Evolutionary conservation across 2,113 vertebrate species (phyloP), one percentile per base, ranked within the genome.

Genomic region (Lagopus muta): DNA sequence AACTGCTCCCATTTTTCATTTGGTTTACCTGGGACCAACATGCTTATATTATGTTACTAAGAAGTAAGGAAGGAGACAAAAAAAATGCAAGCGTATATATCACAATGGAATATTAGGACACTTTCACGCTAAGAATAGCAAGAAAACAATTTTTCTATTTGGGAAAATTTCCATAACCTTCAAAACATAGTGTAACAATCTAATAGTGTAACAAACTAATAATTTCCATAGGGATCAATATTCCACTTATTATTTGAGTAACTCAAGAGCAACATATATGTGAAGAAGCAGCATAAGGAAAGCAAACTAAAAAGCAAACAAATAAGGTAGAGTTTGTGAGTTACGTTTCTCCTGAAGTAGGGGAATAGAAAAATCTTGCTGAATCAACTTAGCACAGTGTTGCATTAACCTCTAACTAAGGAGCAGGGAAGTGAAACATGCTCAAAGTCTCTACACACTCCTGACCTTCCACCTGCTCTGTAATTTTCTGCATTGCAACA

Each of bases 261-360:
- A 36, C 69, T 10, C 40, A 95, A 52, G 88, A 78, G 30, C 45
- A 88, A 19, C 57, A 78, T 11, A 34, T 73, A 86, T 83, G 57
- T 0, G 2, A 92, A 62, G 47, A 52, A 82, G 67, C 3, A 81
- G n/a, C 52, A 57, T 61, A 36, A 61, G 43, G 73, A 61, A 89
- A 86, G 94, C 67, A 96, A 96, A 94, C 43, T 92, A 90, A 88
- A 8, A 54, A 54, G 48, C 45, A 96, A 86, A 92, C 69, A 79
- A 84, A 38, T 28, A 62, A 62, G 20, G 36, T 34, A 36, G 4
- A 8, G 32, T 86, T 93, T 74, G 38, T 3, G 7, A 90, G n/a
- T 52, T 78, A 83, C 77, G 74, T 78, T 83, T 93, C 57, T 92
- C 38, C 67, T 57, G 43, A 25, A 93, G 47, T 52, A 82, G 11